Evolutionary conservation across 1,140 invertebrate species (phyloP).

Genomic region (Drosophila neocordata): DNA sequence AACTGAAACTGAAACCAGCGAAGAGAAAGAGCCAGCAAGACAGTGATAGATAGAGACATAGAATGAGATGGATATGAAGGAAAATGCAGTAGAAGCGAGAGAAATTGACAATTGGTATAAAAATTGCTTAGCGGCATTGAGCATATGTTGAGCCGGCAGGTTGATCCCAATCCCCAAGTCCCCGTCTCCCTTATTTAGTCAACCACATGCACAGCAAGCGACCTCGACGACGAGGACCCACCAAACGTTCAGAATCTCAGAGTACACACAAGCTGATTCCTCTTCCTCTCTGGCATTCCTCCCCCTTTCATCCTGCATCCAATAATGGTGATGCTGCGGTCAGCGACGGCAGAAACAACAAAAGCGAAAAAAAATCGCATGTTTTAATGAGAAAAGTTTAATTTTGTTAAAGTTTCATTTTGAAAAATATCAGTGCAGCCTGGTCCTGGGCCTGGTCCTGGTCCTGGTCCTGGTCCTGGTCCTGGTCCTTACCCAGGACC

Average conservation of each 20-base stretch:
- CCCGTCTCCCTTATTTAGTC: constrained; percentile 40
- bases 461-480: constrained; percentile 19
- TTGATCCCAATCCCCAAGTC: constrained; percentile 33
- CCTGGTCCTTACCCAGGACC: neutral
- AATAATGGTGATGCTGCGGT: constrained; percentile 71
- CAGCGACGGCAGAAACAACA: constrained; percentile 45
- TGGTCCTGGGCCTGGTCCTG: constrained; percentile 26
- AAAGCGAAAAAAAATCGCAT: constrained; percentile 69
- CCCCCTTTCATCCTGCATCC: constrained; percentile 4
- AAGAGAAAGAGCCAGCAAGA: constrained; percentile 14
- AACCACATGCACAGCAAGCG: constrained; percentile 70
- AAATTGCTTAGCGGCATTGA: constrained; percentile 71
- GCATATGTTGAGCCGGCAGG: constrained; percentile 65
- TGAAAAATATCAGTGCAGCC: constrained; percentile 75
- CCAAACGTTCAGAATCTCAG: constrained; percentile 53
- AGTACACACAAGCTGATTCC: neutral
- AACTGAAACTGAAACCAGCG: constrained; percentile 16
- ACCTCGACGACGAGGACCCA: neutral
- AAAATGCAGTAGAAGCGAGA: constrained; percentile 34
- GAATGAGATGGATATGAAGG: constrained; percentile 28
- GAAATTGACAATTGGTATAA: constrained; percentile 75
- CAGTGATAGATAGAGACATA: constrained; percentile 17
- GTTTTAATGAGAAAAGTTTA: constrained; percentile 83
- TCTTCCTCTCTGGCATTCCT: neutral
- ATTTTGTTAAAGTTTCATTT: constrained; percentile 82